A percentile compares a stretch with the other conserved stretches of the same genome.
Evolutionary conservation across 2,888 invertebrate genomes (phyloP).

Genomic region (Epistrophe grossulariae): DNA sequence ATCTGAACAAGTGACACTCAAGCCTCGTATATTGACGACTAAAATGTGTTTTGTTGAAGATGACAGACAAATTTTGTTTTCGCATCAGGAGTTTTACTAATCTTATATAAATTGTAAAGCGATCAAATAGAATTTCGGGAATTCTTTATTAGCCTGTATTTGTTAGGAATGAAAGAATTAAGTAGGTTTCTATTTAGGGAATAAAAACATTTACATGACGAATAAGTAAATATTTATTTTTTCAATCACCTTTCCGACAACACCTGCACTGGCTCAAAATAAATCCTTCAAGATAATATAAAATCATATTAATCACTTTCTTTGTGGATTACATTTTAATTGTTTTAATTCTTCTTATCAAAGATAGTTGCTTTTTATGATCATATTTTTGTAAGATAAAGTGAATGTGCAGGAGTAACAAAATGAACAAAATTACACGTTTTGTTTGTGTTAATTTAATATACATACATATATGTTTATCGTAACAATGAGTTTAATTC

Average conservation of each 20-base stretch:
- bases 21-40: too few relatives aligned
- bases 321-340: conserved; percentile 17
- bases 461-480: neutral
- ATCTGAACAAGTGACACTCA: too few relatives aligned
- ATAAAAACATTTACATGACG: neutral
- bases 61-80: too few relatives aligned
- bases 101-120: too few relatives aligned
- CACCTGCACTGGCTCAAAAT: neutral
- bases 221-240: conserved; percentile 13
- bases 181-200: too few relatives aligned
- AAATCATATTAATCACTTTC: conserved; percentile 19
- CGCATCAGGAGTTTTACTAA: too few relatives aligned
- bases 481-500: conserved; percentile 43
- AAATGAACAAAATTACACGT: neutral
- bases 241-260: neutral
- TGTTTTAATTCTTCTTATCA: conserved; percentile 49
- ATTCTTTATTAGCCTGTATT: too few relatives aligned
- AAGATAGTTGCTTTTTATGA: conserved; percentile 12
- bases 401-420: neutral
- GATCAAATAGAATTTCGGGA: too few relatives aligned
- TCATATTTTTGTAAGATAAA: conserved; percentile 34
- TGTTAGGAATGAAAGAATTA: too few relatives aligned
- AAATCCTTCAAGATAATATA: conserved; percentile 8
- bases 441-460: neutral
- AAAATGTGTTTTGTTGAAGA: too few relatives aligned